Base-by-base conservation (phyloP, 2,888 invertebrate species). In the Ommatoiulus sabulosus region DNA sequence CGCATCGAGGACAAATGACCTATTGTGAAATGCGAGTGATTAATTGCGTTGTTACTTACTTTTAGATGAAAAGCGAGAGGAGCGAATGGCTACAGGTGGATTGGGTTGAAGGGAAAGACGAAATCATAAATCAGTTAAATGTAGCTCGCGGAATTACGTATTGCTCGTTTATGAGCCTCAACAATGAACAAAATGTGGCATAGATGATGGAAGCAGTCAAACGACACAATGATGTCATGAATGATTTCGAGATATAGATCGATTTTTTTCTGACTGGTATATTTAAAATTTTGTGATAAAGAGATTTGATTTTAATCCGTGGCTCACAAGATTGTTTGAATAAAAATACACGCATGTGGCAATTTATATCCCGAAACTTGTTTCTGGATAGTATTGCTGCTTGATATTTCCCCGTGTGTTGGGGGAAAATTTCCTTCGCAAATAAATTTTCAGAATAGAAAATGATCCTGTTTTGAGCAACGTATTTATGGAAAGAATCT, bases 101-200 rank as follows among this genome's bases (percentile, higher is more conserved):
- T 15, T 80, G 80, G 35, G 72, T 24, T 24, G 10, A 12, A 52
- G 24, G 24, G 24, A 24, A 8, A 24, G 72, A n/a, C 72, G 24
- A 72, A 35, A 24, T 80, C 80, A 24, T 80, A 80, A 80, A 80
- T 80, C 80, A 80, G 80, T 80, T 80, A 80, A 80, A 80, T 80
- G 80, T 52, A 80, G 80, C 80, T 35, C 10, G 15, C 35, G 80
- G 80, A 80, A 35, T 35, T 80, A 80, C 80, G 10, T 80, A 80
- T 24, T 80, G 72, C 72, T 72, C 8, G 72, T 72, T 72, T 72
- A 72, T 72, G 72, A 72, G 20, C 72, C 72, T 24, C 10, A 24
- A 72, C 15, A 24, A 24, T 15, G 35, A 35, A 80, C 80, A 80
- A 35, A 35, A 80, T 80, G 72, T 24, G 24, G 72, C 72, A 8